Base-by-base conservation (phyloP, 2,888 invertebrate genomes). In the Mimas tiliae region DNA sequence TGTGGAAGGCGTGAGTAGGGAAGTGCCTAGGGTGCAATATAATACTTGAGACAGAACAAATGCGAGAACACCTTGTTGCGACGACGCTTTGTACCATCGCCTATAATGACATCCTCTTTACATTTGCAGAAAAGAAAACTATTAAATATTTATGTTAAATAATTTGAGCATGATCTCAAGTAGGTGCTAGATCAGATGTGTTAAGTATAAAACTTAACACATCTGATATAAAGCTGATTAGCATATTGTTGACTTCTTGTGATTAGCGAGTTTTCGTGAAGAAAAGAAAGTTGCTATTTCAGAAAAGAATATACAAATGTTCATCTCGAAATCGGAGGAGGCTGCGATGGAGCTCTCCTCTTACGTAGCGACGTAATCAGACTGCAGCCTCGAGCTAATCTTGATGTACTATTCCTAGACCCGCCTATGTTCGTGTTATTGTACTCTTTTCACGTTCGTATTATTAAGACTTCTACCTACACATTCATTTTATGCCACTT, bases 301-400 rank as follows among this genome's bases (percentile, higher is more conserved):
- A 66, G 66, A 72, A 75, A 75, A 75, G 73, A 79, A 77, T 79
- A 76, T 69, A 79, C 74, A 84, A 86, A 86, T 84, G 72, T 75
- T 84, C 83, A 85, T 86, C 81, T 83, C 70, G 72, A 77, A 84
- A 85, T 85, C 79, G 79, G 82, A 82, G 83, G 77, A 83, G 84
- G 80, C 81, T 78, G 80, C 79, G 76, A 80, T 77, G 77, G 71
- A 80, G 80, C 79, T 83, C 85, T 85, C 84, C 80, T 82, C 83
- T 86, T 87, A 86, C 85, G 81, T 79, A 83, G 85, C 85, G 82
- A 82, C 85, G 86, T 88, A 90, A 90, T 89, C 90, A 90, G 87
- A 80, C 84, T 85, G 86, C 87, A 87, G 87, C 88, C 88, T 78
- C 83, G 86, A 87, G 91, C 88, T 90, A 91, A 91, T 91, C 89